Conservation (phyloP, 2,888 invertebrate species). For the Rhagium mordax region DNA sequence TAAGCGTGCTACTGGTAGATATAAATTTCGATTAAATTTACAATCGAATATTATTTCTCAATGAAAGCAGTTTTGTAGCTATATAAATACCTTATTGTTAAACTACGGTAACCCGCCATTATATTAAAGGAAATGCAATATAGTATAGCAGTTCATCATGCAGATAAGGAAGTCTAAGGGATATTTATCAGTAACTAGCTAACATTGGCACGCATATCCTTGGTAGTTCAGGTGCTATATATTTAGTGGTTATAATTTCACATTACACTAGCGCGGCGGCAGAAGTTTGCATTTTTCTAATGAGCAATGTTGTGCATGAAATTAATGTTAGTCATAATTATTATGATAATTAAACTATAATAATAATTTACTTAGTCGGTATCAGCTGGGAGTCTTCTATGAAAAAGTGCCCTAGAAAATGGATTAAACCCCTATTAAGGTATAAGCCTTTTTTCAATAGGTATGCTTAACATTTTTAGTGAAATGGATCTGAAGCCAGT, state of each 20-base stretch:
- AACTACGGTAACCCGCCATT: constrained; percentile 19
- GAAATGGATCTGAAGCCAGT: too few species aligned
- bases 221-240: constrained; percentile 28
- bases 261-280: constrained; percentile 9
- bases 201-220: constrained; percentile 46
- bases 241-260: constrained; percentile 26
- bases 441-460: too few species aligned
- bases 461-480: too few species aligned
- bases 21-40: not conserved
- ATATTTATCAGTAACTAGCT: constrained; percentile 45
- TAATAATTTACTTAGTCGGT: too few species aligned
- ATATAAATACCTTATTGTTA: constrained; percentile 22
- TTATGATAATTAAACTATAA: too few species aligned
- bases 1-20: too few species aligned
- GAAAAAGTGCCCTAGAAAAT: too few species aligned
- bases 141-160: constrained; percentile 47
- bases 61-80: not conserved
- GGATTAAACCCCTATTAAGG: too few species aligned
- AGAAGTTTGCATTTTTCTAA: not conserved
- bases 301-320: not conserved
- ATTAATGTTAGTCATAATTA: too few species aligned
- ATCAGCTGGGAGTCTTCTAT: too few species aligned
- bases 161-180: constrained; percentile 49
- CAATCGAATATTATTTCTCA: constrained; percentile 8
- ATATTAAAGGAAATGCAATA: constrained; percentile 34